Base-by-base conservation (phyloP, 30 jellyfish, hydroid and myxozoan species). In the Cassiopea xamachana region DNA sequence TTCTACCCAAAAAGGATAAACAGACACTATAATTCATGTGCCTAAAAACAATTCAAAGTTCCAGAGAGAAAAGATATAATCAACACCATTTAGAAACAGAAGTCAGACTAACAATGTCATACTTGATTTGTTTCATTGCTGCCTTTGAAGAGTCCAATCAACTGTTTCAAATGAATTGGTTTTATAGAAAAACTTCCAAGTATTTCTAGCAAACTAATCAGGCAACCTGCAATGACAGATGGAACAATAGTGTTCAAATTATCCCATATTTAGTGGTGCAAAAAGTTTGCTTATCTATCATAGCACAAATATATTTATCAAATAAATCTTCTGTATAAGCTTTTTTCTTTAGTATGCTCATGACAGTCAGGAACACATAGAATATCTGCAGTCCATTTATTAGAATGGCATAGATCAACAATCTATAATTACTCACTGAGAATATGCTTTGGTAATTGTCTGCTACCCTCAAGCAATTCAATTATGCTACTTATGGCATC, bases 131-230 rank as follows among this genome's bases (percentile, higher is more conserved):
- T 49, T 60, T 90, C 90, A 58, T 69, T 90, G 18, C n/a, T 90
- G 43, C 64, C 74, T 18, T 72, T 90, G 79, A 91, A 91, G 49
- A 95, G 90, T 16, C 96, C 93, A 59, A 95, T 91, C 82, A 95
- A 88, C 68, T 68, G 88, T 67, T 95, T 91, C 82, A 95, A 67
- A 62, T 95, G 98, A 12, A 75, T 48, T 1, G 99, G 91, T 12
- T 98, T 73, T 75, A 95, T 87, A 8, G 99, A 95, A 14, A 91
- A 84, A 64, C 98, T 76, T 1, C 99, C 99, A 13, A 95, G 93
- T 27, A 92, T 95, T 81, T 95, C 99, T 84, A 95, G 86, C 17
- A 88, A 68, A 78, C 99, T 95, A 43, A 95, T 91, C 79, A 95
- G 79, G 81, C 99, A 95, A 79, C 90, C 99, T 95, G 74, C 4